These are phyloP conservation scores for Diarsia dahlii DNA, from an alignment of 2,888 invertebrate species.

Conservation along the genomic window DNA sequence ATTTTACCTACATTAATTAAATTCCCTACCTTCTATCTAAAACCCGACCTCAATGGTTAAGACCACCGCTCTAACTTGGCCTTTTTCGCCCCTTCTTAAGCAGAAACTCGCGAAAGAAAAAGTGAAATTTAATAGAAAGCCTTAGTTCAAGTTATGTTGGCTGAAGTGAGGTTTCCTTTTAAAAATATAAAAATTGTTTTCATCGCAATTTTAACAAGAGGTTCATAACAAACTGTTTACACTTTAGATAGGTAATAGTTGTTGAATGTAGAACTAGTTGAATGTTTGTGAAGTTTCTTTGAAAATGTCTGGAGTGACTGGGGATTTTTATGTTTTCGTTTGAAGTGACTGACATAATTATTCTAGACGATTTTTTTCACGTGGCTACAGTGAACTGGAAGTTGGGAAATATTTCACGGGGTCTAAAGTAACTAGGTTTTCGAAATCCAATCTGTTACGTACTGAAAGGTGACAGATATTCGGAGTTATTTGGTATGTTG, in stretches of 20 bases:
- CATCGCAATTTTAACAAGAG: slow-evolving; percentile 73
- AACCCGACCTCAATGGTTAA: slow-evolving; percentile 66
- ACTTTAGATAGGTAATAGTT: slow-evolving; percentile 61
- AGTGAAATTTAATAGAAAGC: slow-evolving; percentile 66
- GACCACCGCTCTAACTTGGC: slow-evolving; percentile 69
- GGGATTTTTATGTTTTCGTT: not conserved
- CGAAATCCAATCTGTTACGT: not conserved
- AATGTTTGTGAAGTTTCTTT: slow-evolving; percentile 32
- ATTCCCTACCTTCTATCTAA: slow-evolving; percentile 76
- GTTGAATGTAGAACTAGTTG: slow-evolving; percentile 42
- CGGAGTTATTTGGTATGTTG: not conserved
- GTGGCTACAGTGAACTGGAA: not conserved
- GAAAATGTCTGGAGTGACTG: not conserved
- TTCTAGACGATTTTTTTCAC: not conserved
- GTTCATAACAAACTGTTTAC: slow-evolving; percentile 73
- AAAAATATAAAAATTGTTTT: slow-evolving; percentile 79
- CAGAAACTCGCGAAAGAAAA: slow-evolving; percentile 44
- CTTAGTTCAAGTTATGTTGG: slow-evolving; percentile 67
- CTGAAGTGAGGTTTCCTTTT: slow-evolving; percentile 67
- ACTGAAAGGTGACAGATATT: not conserved
- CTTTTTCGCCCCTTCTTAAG: slow-evolving; percentile 67
- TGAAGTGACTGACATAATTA: slow-evolving; percentile 3
- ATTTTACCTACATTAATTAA: slow-evolving; percentile 83
- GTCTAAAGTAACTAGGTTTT: not conserved
- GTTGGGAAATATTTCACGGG: no score